phyloP scores from a whole-genome alignment of 2,888 invertebrate genomes.

The Standfussiana lucernea region DNA sequence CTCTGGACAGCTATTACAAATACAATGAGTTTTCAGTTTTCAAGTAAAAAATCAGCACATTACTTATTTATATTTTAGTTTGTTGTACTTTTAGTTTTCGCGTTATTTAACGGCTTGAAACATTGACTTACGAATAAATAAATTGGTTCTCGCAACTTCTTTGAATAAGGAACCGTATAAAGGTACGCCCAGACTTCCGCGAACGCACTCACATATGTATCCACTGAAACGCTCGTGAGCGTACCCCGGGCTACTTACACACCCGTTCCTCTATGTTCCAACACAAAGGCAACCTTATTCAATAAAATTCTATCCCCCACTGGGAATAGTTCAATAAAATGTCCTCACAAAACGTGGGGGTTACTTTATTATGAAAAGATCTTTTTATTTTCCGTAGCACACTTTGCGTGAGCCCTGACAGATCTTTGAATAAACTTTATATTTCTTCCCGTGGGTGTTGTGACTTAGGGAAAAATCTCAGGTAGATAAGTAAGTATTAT shows the following conservation, averaged over 20 bases:
- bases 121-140: not conserved
- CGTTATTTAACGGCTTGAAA: conserved; percentile 1
- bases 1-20: conserved; percentile 19
- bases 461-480: conserved; percentile 37
- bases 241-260: conserved; percentile 49
- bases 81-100: not conserved
- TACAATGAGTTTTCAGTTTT: conserved; percentile 24
- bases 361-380: conserved; percentile 62
- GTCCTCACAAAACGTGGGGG: conserved; percentile 62
- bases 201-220: conserved; percentile 34
- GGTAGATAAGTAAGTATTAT: conserved; percentile 37
- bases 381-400: conserved; percentile 44
- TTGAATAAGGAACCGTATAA: conserved; percentile 21
- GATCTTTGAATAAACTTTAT: conserved; percentile 40
- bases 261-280: conserved; percentile 51
- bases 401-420: conserved; percentile 27
- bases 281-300: conserved; percentile 67
- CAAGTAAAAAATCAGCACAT: conserved; percentile 4
- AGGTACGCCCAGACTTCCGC: conserved; percentile 15
- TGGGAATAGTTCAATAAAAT: conserved; percentile 68
- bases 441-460: conserved; percentile 28
- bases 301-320: conserved; percentile 66
- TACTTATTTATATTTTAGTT: conserved; percentile 7
- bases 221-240: conserved; percentile 44
- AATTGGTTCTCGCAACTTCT: not conserved